These are phyloP conservation scores for Brienomyrus brachyistius DNA, from an alignment of 2,113 vertebrate genomes.

Conservation along the genomic window DNA sequence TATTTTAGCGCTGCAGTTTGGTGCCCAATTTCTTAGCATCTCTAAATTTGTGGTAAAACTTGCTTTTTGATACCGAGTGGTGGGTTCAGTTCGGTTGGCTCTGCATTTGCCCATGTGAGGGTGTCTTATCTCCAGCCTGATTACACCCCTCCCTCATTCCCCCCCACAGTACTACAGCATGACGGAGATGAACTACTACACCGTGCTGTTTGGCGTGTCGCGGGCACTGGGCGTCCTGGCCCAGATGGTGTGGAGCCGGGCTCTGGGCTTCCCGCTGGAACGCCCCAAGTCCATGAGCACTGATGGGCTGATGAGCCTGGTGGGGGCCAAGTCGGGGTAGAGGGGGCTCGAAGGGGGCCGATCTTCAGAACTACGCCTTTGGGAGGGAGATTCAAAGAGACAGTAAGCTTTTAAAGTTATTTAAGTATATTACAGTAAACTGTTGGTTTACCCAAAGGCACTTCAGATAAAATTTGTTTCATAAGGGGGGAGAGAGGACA, in stretches of 20 bases:
- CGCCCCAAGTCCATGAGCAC: constrained; percentile 98
- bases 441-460: constrained; percentile 33
- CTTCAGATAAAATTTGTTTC: constrained; percentile 27
- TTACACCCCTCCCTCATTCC: not conserved
- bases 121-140: not conserved
- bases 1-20: not conserved
- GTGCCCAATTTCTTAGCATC: not conserved
- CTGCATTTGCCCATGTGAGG: not conserved
- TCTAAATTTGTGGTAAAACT: not conserved
- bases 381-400: constrained; percentile 58
- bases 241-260: constrained; percentile 92
- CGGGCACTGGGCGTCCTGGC: constrained; percentile 84
- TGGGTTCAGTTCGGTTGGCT: not conserved
- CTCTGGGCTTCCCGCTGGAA: constrained; percentile 86
- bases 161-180: constrained; percentile 81
- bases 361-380: constrained; percentile 30
- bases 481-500: not conserved
- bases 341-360: constrained; percentile 17
- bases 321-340: constrained; percentile 80
- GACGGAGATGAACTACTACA: constrained; percentile 98
- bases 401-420: constrained; percentile 60
- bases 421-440: constrained; percentile 46
- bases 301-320: constrained; percentile 80
- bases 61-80: not conserved
- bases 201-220: constrained; percentile 90